A percentile compares a stretch with the other conserved stretches of the same genome.
Conservation (phyloP, 2,888 invertebrate species). For the Uropetala carovei region DNA sequence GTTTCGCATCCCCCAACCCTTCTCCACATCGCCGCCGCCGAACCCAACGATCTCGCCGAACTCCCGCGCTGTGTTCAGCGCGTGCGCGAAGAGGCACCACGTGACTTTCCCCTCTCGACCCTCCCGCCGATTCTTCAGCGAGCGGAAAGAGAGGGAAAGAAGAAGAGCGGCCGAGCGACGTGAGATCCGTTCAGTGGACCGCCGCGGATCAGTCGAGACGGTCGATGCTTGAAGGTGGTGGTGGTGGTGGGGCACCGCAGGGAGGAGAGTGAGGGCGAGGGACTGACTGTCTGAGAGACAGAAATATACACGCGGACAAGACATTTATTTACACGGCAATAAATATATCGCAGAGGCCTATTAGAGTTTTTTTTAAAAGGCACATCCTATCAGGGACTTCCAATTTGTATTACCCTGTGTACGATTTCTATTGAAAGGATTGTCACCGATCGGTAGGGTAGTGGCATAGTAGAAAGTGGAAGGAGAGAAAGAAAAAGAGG, state of each 20-base stretch:
- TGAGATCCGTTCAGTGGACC: conserved; percentile 47
- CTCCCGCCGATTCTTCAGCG: neutral
- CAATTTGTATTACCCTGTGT: no score
- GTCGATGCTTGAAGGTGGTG: neutral
- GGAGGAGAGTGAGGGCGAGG: neutral
- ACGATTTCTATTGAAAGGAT: no score
- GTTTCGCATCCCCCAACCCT: neutral
- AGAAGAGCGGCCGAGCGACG: neutral
- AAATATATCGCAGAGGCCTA: no score
- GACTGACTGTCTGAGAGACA: neutral
- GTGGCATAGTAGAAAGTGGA: no score
- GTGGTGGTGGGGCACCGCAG: neutral
- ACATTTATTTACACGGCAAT: neutral
- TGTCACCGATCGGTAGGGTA: no score
- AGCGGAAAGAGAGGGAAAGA: neutral
- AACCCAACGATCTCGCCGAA: neutral
- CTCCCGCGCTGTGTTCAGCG: conserved; percentile 17
- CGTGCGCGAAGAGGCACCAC: conserved; percentile 42
- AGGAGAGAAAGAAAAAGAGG: no score
- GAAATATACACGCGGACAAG: no score
- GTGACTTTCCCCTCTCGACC: conserved; percentile 21
- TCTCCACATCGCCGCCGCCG: neutral
- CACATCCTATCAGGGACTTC: no score
- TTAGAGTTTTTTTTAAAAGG: no score
- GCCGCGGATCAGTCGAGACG: conserved; percentile 47